Evolutionary conservation across 2,797 vertebrate genomes (phyloP).

Genomic region (Mus spretus): DNA sequence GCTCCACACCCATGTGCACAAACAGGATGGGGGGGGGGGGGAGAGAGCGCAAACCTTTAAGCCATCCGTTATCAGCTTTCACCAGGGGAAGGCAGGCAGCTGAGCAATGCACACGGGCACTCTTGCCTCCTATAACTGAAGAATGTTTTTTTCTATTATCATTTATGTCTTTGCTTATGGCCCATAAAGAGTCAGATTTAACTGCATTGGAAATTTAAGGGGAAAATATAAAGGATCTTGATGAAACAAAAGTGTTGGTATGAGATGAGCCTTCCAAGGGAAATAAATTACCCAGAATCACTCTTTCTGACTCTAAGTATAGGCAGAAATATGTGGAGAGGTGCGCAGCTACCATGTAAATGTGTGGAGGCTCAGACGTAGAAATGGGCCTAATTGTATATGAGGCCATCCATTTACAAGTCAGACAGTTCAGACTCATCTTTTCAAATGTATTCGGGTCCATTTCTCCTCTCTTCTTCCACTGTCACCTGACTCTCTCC

Average conservation of each 20-base stretch:
- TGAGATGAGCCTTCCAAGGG: conserved; percentile 78
- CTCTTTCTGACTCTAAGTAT: conserved; percentile 77
- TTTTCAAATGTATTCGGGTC: not conserved
- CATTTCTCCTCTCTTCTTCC: conserved; percentile 25
- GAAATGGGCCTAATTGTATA: conserved; percentile 64
- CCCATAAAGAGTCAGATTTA: conserved; percentile 83
- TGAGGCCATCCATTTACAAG: conserved; percentile 53
- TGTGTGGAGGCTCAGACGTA: conserved; percentile 36
- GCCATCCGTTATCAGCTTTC: conserved; percentile 64
- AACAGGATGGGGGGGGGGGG: not conserved
- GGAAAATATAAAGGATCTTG: conserved; percentile 83
- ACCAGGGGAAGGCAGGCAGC: conserved; percentile 66
- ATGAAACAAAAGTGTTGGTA: conserved; percentile 80
- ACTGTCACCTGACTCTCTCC: not conserved
- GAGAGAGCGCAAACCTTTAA: not conserved
- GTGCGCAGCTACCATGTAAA: conserved; percentile 71
- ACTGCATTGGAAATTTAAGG: conserved; percentile 82
- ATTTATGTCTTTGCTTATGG: conserved; percentile 85
- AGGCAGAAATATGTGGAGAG: conserved; percentile 74
- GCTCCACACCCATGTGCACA: not conserved
- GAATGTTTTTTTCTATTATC: conserved; percentile 80
- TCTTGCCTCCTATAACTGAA: conserved; percentile 77
- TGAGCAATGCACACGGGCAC: conserved; percentile 64
- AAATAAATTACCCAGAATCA: conserved; percentile 83
- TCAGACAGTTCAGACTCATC: conserved; percentile 27